Conservation (phyloP, 2,888 invertebrate species). For the Biston stratarius region DNA sequence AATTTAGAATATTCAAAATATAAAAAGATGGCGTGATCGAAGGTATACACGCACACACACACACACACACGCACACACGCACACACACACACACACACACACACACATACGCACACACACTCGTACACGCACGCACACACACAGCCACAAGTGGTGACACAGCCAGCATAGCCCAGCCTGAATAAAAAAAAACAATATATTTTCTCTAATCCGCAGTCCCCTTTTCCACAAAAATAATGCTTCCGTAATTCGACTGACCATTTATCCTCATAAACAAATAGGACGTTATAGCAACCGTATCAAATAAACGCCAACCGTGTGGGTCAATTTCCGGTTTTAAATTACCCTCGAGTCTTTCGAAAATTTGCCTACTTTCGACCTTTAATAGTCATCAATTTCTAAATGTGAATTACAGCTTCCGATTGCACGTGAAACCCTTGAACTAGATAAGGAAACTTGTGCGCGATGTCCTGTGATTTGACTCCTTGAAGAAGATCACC, state of each 20-base stretch:
- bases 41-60: too few species aligned
- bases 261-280: constrained; percentile 19
- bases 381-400: constrained; percentile 25
- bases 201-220: not conserved
- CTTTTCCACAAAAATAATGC: not conserved
- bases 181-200: not conserved
- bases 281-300: constrained; percentile 17
- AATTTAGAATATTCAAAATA: not conserved
- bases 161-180: too few species aligned
- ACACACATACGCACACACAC: too few species aligned
- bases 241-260: not conserved
- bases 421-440: not conserved
- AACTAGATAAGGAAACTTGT: too few species aligned
- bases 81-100: too few species aligned
- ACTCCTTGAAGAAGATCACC: too few species aligned
- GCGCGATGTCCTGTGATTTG: too few species aligned
- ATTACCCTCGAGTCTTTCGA: constrained; percentile 23
- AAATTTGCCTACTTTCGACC: constrained; percentile 15
- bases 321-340: constrained; percentile 36
- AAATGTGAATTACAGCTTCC: constrained; percentile 31
- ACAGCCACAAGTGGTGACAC: too few species aligned
- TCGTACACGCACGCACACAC: too few species aligned
- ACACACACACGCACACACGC: too few species aligned
- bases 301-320: constrained; percentile 24
- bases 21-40: not conserved